Percentiles rank a stretch among this genome's conserved stretches.
Evolutionary conservation across 2,888 invertebrate species (phyloP).

Genomic region (Aphodius sticticus): DNA sequence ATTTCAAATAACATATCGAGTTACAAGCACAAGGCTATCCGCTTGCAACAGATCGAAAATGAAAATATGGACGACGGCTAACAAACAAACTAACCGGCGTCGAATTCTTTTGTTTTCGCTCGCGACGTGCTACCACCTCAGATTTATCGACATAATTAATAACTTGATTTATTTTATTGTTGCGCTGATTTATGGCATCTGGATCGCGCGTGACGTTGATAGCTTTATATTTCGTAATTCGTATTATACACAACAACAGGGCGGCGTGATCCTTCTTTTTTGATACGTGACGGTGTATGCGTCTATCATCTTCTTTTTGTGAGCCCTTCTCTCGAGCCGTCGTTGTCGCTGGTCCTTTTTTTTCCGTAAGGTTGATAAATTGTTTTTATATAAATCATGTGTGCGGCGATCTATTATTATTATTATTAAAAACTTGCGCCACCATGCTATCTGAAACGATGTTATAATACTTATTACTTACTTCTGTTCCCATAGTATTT

Average conservation of each 20-base stretch:
- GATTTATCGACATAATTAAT: slow-evolving; percentile 45
- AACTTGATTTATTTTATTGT: slow-evolving; percentile 47
- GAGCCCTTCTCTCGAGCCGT: not conserved
- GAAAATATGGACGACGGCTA: slow-evolving; percentile 27
- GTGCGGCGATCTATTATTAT: not conserved
- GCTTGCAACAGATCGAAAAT: slow-evolving; percentile 31
- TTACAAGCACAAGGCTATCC: slow-evolving; percentile 34
- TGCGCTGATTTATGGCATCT: slow-evolving; percentile 43
- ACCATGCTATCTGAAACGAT: too few species aligned
- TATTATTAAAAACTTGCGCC: slow-evolving; percentile 11
- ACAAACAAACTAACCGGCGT: slow-evolving; percentile 31
- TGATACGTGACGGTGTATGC: slow-evolving; percentile 25
- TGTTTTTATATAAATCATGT: slow-evolving; percentile 31
- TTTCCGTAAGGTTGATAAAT: slow-evolving; percentile 27
- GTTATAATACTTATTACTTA: too few species aligned
- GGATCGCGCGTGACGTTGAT: slow-evolving; percentile 41
- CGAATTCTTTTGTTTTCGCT: slow-evolving; percentile 26
- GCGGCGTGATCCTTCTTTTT: slow-evolving; percentile 32
- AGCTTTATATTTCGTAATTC: slow-evolving; percentile 44
- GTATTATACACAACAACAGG: slow-evolving; percentile 26
- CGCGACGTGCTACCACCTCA: slow-evolving; percentile 25
- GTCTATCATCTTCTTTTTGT: slow-evolving; percentile 25
- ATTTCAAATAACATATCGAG: slow-evolving; percentile 38
- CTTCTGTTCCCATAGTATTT: too few species aligned
- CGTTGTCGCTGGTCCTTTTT: not conserved